A percentile compares a stretch with the other conserved stretches of the same genome.
phyloP scores from a whole-genome alignment of 2,113 vertebrate species.

The Eudyptes chrysolophus region DNA sequence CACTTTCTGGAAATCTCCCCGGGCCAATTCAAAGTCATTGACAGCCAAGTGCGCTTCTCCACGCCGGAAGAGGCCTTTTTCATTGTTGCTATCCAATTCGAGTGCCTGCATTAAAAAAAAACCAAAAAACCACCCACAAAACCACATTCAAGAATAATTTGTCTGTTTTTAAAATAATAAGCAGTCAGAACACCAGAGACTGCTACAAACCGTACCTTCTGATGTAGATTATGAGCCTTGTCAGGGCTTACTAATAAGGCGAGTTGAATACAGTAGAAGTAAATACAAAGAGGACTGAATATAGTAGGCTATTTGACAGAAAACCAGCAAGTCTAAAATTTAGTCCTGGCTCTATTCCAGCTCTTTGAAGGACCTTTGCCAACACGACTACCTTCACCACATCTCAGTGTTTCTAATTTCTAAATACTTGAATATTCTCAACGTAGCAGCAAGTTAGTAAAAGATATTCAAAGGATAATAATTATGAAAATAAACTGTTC shows the following conservation, averaged over 20 bases:
- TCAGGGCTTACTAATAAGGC: not conserved
- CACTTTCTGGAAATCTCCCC: constrained; percentile 89
- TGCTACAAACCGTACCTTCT: not conserved
- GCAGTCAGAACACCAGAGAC: not conserved
- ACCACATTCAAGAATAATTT: not conserved
- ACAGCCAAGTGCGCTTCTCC: constrained; percentile 88
- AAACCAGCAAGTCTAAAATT: not conserved
- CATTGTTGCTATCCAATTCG: constrained; percentile 85
- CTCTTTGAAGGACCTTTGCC: not conserved
- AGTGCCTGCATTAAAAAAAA: constrained; percentile 78
- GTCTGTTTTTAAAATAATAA: not conserved
- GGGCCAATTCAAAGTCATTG: constrained; percentile 91
- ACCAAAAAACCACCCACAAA: not conserved
- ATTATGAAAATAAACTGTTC: not conserved
- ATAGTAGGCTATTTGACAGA: not conserved
- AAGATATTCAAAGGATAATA: not conserved
- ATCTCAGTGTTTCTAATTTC: not conserved
- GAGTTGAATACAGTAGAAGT: not conserved
- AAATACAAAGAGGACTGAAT: not conserved
- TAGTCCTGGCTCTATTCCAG: not conserved
- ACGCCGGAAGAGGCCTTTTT: constrained; percentile 94
- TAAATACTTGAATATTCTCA: not conserved
- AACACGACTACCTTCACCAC: not conserved
- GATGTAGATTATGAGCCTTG: not conserved
- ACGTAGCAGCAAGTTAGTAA: not conserved